Evolutionary conservation across 2,888 invertebrate genomes (phyloP), one percentile per base, ranked within the genome.

Genomic region (Drosophila siamana): DNA sequence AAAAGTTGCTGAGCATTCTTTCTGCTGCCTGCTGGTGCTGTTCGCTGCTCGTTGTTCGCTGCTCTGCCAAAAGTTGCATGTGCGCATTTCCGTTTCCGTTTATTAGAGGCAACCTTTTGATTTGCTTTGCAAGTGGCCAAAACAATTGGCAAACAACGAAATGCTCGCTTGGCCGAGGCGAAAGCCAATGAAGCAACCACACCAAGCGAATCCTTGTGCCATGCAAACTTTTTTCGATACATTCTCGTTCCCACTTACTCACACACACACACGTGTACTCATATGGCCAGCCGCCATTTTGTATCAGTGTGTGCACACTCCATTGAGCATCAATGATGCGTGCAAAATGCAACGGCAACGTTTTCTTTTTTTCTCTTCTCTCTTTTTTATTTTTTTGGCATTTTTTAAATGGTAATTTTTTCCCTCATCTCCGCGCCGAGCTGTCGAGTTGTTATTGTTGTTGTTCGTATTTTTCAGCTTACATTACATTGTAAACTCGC

Each of bases 281-380:
- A 54, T 57, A 56, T 62, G 63, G 44, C 63, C 63, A 55, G 86
- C 78, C 83, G 69, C 78, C 74, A 84, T 84, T 80, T 85, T 83
- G 78, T 90, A 90, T 90, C 89, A 89, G 90, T 89, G 75, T 83
- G 80, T 86, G 80, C 71, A 90, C 89, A 90, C 89, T 80, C 90
- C 90, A 90, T 90, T 90, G 88, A 85, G 85, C 88, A 78, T 78
- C 90, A 90, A 90, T 90, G 89, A 89, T 89, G 90, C 88, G 89
- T 85, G 80, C 88, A 85, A 90, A 90, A 90, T 90, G 86, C 86
- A 88, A 78, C 88, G 89, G 78, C 81, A 88, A 88, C 89, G 75
- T 76, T 79, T 86, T 78, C 22, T 60, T 47, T 57, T 60, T 71
- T 68, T 64, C 9, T 11, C 16, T 9, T 41, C 19, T 9, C 15